Percentiles rank a stretch among this genome's conserved stretches.
Conservation (phyloP, 2,888 invertebrate species). For the Ceriagrion tenellum region DNA sequence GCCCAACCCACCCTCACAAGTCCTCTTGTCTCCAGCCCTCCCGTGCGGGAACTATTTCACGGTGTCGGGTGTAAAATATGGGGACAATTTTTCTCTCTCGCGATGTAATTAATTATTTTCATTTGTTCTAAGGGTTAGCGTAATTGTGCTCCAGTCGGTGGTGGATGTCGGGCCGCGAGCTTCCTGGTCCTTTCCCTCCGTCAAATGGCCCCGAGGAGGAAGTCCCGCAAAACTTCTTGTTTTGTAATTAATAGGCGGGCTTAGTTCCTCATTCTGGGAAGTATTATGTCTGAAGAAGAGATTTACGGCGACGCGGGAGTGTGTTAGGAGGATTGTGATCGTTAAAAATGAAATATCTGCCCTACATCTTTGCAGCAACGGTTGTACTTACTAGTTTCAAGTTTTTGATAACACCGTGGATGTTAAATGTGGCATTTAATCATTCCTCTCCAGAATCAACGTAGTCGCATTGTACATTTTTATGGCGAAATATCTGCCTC, state of each 20-base stretch:
- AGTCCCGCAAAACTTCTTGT: neutral
- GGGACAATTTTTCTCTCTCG: neutral
- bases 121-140: conserved; percentile 9
- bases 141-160: neutral
- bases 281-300: neutral
- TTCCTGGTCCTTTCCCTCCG: neutral
- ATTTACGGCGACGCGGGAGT: neutral
- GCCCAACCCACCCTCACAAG: neutral
- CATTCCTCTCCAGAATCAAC: no score
- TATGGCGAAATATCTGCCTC: no score
- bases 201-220: neutral
- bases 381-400: neutral
- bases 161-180: neutral
- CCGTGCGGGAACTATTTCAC: neutral
- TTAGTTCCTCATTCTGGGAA: neutral
- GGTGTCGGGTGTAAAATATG: neutral
- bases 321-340: neutral
- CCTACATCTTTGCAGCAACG: neutral
- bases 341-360: conserved; percentile 20
- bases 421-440: no score
- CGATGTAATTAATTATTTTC: conserved; percentile 32
- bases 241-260: conserved; percentile 8
- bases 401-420: neutral
- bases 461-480: no score
- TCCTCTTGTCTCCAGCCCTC: neutral